A percentile compares a stretch with the other conserved stretches of the same genome.
Evolutionary conservation across 2,888 invertebrate genomes (phyloP).

Genomic region (Phorcus lineatus): DNA sequence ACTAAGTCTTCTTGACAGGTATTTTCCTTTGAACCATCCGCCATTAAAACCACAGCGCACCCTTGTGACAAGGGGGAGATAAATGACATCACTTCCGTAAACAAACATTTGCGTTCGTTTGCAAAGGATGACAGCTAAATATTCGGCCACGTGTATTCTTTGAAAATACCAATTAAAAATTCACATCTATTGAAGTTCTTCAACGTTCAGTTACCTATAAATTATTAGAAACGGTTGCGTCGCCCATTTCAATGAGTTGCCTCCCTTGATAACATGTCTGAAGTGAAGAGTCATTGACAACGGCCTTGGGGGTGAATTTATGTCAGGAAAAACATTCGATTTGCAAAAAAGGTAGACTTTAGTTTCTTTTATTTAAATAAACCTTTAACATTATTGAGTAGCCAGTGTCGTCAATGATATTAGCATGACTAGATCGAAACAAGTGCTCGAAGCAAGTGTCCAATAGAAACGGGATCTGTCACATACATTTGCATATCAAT

Average conservation of each 20-base stretch:
- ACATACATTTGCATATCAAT: conserved; percentile 21
- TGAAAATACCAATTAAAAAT: no score
- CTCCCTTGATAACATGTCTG: conserved; percentile 38
- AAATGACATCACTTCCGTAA: conserved; percentile 1
- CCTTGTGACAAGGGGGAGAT: neutral
- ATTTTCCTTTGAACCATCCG: conserved; percentile 12
- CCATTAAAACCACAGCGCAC: neutral
- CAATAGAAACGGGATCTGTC: neutral
- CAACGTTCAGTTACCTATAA: no score
- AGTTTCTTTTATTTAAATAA: no score
- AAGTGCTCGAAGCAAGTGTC: conserved; percentile 2
- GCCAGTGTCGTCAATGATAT: neutral
- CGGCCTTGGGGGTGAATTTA: conserved; percentile 15
- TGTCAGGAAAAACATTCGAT: no score
- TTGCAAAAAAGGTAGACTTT: no score
- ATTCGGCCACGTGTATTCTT: no score
- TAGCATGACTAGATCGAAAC: neutral
- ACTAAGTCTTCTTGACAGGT: no score
- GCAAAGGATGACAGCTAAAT: no score
- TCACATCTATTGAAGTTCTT: no score
- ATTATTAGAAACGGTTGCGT: neutral
- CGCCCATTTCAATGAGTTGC: conserved; percentile 28
- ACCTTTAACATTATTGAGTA: neutral
- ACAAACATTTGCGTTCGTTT: neutral
- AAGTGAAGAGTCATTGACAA: conserved; percentile 44